Conservation (phyloP, 1,140 invertebrate species). For the Panagrolaimus sp. region DNA sequence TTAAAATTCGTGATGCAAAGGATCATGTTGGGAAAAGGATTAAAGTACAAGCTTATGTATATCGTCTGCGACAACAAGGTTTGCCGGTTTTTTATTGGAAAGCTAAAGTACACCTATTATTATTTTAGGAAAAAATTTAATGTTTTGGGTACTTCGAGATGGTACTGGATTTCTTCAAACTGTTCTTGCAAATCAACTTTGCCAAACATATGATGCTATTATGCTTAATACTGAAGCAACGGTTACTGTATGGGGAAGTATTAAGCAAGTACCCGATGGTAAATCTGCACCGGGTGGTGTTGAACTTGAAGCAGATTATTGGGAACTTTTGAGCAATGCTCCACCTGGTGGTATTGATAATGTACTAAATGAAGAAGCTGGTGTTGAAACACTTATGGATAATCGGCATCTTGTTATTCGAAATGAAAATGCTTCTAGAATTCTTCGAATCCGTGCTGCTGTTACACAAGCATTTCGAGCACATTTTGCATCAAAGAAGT, state of each 20-base stretch:
- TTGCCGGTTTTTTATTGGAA: constrained; percentile 8
- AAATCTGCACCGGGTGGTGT: constrained; percentile 90
- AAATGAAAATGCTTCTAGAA: constrained; percentile 88
- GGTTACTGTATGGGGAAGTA: constrained; percentile 73
- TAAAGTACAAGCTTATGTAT: constrained; percentile 86
- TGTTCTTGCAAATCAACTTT: constrained; percentile 77
- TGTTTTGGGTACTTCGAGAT: constrained; percentile 89
- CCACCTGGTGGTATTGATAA: constrained; percentile 94
- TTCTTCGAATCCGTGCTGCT: constrained; percentile 79
- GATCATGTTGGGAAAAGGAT: constrained; percentile 67
- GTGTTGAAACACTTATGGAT: constrained; percentile 91
- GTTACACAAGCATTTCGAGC: constrained; percentile 84
- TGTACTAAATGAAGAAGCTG: constrained; percentile 86
- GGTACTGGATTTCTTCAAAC: constrained; percentile 91
- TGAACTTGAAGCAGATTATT: constrained; percentile 87
- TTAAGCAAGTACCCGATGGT: constrained; percentile 78
- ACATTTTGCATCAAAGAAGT: constrained; percentile 78
- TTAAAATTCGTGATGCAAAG: constrained; percentile 72
- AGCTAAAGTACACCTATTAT: constrained; percentile 8
- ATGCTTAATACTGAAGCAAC: constrained; percentile 83
- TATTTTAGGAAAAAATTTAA: constrained; percentile 72
- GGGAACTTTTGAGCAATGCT: constrained; percentile 80
- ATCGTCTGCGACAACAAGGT: constrained; percentile 82
- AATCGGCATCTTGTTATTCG: constrained; percentile 97
- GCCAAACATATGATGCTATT: constrained; percentile 86